A percentile compares a stretch with the other conserved stretches of the same genome.
phyloP scores from a whole-genome alignment of 2,797 vertebrate species.

The Nannoperca australis region DNA sequence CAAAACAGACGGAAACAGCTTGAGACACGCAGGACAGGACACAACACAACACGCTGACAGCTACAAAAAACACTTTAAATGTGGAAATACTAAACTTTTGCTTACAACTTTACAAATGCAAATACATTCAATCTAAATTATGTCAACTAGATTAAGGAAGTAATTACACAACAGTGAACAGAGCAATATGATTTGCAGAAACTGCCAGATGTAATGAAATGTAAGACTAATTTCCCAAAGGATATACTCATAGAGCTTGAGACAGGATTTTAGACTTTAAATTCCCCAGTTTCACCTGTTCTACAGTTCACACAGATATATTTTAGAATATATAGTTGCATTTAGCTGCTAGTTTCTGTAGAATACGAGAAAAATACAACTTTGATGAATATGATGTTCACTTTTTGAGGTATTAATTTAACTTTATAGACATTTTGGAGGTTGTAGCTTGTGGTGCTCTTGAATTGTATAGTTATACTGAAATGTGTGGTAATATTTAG shows the following conservation, averaged over 20 bases:
- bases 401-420: background rate
- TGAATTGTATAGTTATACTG: background rate
- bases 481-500: background rate
- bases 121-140: background rate
- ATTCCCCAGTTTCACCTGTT: background rate
- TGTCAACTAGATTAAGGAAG: background rate
- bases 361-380: background rate
- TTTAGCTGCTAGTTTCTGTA: too few species aligned
- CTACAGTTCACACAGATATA: background rate
- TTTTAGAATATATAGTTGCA: background rate
- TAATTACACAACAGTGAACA: background rate
- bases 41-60: background rate
- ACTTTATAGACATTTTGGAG: background rate
- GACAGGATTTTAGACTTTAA: background rate
- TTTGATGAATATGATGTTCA: background rate
- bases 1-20: background rate
- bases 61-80: background rate
- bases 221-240: background rate
- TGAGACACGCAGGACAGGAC: background rate
- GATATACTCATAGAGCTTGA: background rate
- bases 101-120: background rate
- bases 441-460: background rate
- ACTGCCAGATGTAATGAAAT: background rate
- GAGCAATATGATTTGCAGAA: background rate
- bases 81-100: background rate